phyloP scores from a whole-genome alignment of 2,888 invertebrate species.

The Arge pagana region DNA sequence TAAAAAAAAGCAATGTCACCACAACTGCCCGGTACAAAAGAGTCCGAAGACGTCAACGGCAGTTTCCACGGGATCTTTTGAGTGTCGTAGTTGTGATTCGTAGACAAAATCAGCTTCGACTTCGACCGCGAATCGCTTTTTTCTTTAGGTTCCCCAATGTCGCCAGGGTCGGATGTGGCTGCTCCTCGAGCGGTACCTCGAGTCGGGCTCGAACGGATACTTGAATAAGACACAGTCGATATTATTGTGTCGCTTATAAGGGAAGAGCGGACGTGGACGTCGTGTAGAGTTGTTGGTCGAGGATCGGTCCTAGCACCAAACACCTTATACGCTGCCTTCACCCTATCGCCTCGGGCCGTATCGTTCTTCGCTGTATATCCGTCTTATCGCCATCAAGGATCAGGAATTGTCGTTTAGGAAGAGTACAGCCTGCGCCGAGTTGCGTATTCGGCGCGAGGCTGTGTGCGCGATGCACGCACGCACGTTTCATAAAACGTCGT shows the following conservation, averaged over 20 bases:
- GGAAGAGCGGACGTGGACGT: constrained; percentile 16
- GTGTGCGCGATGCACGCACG: too few relatives aligned
- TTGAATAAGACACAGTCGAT: constrained; percentile 21
- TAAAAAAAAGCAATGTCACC: too few relatives aligned
- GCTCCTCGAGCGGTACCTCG: constrained; percentile 1
- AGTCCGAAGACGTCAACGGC: too few relatives aligned
- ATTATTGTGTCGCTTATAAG: constrained; percentile 28
- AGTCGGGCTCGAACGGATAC: constrained; percentile 4
- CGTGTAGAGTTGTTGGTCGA: constrained; percentile 11
- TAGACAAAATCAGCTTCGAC: too few relatives aligned
- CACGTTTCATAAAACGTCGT: too few relatives aligned
- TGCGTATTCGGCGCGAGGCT: too few relatives aligned
- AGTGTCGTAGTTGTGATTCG: too few relatives aligned
- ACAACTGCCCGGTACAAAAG: too few relatives aligned
- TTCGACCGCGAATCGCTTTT: too few relatives aligned
- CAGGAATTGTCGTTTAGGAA: constrained; percentile 36
- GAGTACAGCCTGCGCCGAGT: too few relatives aligned
- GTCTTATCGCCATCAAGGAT: constrained; percentile 46
- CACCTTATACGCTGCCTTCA: constrained; percentile 33
- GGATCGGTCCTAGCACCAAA: constrained; percentile 22
- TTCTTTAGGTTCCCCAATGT: constrained; percentile 12
- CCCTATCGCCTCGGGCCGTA: constrained; percentile 16
- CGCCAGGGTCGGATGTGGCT: background rate
- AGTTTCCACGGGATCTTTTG: too few relatives aligned
- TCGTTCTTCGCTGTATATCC: constrained; percentile 19